Conservation (phyloP, 2,797 vertebrate species). For the Pseudochirops cupreus region DNA sequence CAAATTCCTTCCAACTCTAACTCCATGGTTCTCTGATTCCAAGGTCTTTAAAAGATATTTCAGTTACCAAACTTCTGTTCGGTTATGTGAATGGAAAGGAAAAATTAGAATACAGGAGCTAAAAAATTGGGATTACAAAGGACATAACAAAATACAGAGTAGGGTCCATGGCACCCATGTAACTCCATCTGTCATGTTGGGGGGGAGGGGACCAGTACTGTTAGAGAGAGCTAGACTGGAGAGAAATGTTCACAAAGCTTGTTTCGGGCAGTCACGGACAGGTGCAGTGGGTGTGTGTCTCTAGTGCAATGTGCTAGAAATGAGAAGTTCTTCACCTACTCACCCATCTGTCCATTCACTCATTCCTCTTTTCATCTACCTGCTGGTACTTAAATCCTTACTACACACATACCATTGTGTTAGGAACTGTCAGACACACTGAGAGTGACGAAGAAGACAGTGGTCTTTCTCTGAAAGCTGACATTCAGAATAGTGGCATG, state of each 20-base stretch:
- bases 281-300: neutral
- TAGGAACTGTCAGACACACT: neutral
- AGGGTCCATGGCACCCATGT: neutral
- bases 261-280: neutral
- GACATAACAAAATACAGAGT: neutral
- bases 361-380: neutral
- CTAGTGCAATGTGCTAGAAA: neutral
- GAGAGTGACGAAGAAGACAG: neutral
- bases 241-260: neutral
- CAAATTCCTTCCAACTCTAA: neutral
- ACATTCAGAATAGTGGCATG: neutral
- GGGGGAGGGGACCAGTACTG: neutral
- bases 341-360: neutral
- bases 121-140: neutral
- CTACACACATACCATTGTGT: neutral
- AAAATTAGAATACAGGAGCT: neutral
- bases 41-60: neutral
- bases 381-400: neutral
- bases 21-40: neutral
- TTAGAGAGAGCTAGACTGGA: neutral
- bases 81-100: neutral
- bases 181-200: neutral
- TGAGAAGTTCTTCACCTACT: neutral
- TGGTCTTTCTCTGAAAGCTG: neutral
- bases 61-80: neutral